Base-by-base conservation (phyloP, 2,797 vertebrate genomes). In the Hoplostethus mediterraneus region DNA sequence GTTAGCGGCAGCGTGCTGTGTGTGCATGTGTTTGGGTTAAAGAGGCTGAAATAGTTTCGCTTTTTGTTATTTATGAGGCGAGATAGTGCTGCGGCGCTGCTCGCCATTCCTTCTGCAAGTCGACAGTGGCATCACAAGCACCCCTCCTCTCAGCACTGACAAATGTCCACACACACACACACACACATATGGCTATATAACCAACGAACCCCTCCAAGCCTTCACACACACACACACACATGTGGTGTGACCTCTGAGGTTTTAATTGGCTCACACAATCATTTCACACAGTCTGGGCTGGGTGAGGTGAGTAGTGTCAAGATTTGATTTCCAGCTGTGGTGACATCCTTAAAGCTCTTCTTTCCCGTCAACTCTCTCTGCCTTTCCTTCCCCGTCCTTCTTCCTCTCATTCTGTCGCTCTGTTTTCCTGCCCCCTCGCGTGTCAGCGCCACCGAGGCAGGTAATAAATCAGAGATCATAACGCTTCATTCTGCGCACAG, bases 391-490 rank as follows among this genome's bases (percentile, higher is more conserved):
- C 30, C 31, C 6, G 33, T 33, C 33, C 33, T 33, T 4, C 33
- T 33, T 31, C 4, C 75, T 71, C 25, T 49, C 56, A 44, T 73
- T 67, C 71, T 70, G 40, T 28, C 60, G 13, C 45, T 9, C 42
- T 11, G 14, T 38, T 30, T 58, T 4, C 33, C 56, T 38, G 44
- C 64, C 31, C 2, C 51, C 42, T 72, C 21, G 69, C 42, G 48
- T 81, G 79, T 80, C 85, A 81, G 54, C 76, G 75, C 57, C 81
- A 73, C 69, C 85, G 83, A 87, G 33, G 80, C 76, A 63, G 63
- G 70, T 77, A 71, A 92, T 90, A 90, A 87, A 92, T 90, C 85
- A 78, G 69, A 67, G 85, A 86, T 90, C 81, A 84, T 77, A 90
- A 83, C 75, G 74, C 71, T 67, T 76, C 59, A 44, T 77, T 79